Evolutionary conservation across 2,888 invertebrate genomes (phyloP), one percentile per base, ranked within the genome.

Genomic region (Arenicola marina): DNA sequence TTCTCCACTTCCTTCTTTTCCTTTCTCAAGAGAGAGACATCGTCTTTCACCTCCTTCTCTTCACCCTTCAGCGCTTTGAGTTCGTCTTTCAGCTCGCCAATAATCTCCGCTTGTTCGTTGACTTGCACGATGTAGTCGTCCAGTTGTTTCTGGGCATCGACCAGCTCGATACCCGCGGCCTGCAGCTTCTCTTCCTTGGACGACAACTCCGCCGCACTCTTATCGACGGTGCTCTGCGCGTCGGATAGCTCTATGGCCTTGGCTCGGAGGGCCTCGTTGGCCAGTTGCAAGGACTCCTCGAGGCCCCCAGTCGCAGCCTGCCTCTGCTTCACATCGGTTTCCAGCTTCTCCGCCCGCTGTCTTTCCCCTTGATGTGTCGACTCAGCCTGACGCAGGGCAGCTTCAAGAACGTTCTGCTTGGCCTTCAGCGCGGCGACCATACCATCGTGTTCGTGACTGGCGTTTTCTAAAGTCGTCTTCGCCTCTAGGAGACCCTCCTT

Each of bases 121-220:
- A 66, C 66, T 32, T 51, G 56, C 28, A 66, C 32, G 26, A 66
- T 60, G 44, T 66, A 66, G 34, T 66, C 66, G 1, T 66, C 63
- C 46, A 60, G 45, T 21, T 66, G 60, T 26, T 48, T 51, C 29
- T 65, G 65, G 7, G 3, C 7, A 4, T 38, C 43, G 11, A 38
- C n/a, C 43, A 38, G 43, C 43, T 38, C n/a, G n/a, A n/a, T 38
- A n/a, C 43, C 11, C 43, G 43, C 11, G 11, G 43, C 11, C n/a
- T 38, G 43, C 43, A 38, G n/a, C 43, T 38, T n/a, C 43, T 38
- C 43, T 11, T 38, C 43, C 43, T 38, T 38, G n/a, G 43, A 11
- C 43, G 11, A 11, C n/a, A 38, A 38, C n/a, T 15, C 11, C 11
- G 43, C 43, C n/a, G 11, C 11, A 11, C 43, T 15, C n/a, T 38